phyloP scores from a whole-genome alignment of 2,888 invertebrate genomes.

The Campopleginae sp. region DNA sequence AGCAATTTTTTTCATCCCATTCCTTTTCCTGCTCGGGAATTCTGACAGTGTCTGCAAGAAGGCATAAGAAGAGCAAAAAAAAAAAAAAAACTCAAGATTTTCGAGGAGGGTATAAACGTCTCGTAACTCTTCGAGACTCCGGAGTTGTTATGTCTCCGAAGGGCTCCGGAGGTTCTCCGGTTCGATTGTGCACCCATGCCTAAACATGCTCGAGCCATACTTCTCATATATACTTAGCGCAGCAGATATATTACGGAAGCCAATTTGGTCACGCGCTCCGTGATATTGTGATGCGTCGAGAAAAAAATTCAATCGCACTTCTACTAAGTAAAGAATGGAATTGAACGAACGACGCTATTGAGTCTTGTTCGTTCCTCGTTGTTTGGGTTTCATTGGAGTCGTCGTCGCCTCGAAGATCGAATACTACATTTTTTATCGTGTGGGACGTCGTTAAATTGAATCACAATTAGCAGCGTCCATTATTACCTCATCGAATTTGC shows the following conservation, averaged over 20 bases:
- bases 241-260: slow-evolving; percentile 44
- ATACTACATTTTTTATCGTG: neutral
- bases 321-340: neutral
- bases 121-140: slow-evolving; percentile 64
- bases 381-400: neutral
- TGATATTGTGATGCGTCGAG: neutral
- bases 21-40: neutral
- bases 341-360: neutral
- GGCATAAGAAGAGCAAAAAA: slow-evolving; percentile 38
- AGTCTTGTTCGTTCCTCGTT: neutral
- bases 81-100: slow-evolving; percentile 36
- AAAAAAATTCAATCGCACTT: slow-evolving; percentile 7
- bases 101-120: slow-evolving; percentile 23
- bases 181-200: slow-evolving; percentile 71
- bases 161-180: slow-evolving; percentile 75
- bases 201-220: slow-evolving; percentile 54
- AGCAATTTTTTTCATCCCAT: too few relatives aligned
- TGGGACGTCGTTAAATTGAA: neutral
- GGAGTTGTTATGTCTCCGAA: slow-evolving; percentile 78
- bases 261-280: slow-evolving; percentile 48
- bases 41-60: neutral
- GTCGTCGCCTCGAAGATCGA: neutral
- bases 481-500: too few relatives aligned
- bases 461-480: too few relatives aligned
- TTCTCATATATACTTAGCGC: neutral